Base-by-base conservation (phyloP, 2,888 invertebrate species). In the Oeneis ivallda region DNA sequence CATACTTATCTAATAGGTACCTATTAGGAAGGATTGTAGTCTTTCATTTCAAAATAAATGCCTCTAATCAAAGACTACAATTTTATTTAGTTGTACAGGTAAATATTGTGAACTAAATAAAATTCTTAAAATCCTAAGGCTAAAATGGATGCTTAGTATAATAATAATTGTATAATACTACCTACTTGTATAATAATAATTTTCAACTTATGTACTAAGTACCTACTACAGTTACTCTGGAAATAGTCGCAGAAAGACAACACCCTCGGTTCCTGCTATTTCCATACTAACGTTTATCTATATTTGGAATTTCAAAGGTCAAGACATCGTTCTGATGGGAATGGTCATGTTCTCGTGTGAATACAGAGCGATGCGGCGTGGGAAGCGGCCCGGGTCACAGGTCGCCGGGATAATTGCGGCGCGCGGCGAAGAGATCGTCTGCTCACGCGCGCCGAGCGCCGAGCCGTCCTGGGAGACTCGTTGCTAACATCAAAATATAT, bases 281-380 rank as follows among this genome's bases (percentile, higher is more conserved):
- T 41, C 5, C 41, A 41, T 41, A 41, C 37, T 37, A 7, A 47
- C 26, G 19, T 50, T 50, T 50, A 10, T 47, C 37, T 17, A 37
- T 37, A 41, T 56, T 19, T 15, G 62, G 56, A 53, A 58, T 47
- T 45, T 47, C 8, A 10, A 45, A 59, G 34, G 49, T 17, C 45
- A 43, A 62, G 61, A 34, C 45, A 56, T 61, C 26, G 41, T 84
- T 87, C 87, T 85, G 83, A 84, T 90, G 90, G 84, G 90, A 91
- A 90, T 81, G 82, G 72, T 70, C 71, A 75, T 74, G 81, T 87
- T 90, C 89, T 85, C 90, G 87, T 90, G 91, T 88, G 91, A 91
- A 88, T 79, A 73, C 70, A 71, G 72, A 73, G 62, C 54, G 50
- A 32, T 72, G 75, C 73, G 80, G 81, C 85, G 87, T 88, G 90